Evolutionary conservation across 2,888 invertebrate genomes (phyloP), one percentile per base, ranked within the genome.

Genomic region (Lacanobia wlatinum): DNA sequence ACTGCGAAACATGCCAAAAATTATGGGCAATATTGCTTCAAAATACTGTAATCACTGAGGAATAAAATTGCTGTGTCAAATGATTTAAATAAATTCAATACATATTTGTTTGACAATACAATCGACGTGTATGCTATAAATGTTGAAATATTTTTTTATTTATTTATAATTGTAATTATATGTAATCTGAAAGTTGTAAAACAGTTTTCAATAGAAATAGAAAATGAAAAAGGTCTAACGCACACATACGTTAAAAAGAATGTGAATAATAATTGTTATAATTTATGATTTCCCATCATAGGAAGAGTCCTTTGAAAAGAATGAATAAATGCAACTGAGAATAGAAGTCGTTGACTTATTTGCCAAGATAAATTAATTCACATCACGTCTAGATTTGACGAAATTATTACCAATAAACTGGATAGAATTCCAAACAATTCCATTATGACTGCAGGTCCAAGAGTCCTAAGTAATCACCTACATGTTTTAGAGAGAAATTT

Each of bases 101-200:
- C 48, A 28, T 28, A 28, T 43, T 83, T 83, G 80, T 43, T 83
- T 83, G 80, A 83, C 83, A 83, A 83, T 85, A 83, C 72, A 62
- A 50, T 72, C 34, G 43, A 52, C 21, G 56, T 75, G 56, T 78
- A 65, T 68, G 60, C 48, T 61, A 58, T 55, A 60, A n/a, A 40
- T 82, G 67, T 83, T 67, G n/a, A 71, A 70, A 69, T 83, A 80
- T 28, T 28, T 73, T 72, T 70, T 71, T 28, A 55, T 82, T 62
- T 73, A 76, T 76, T 77, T 77, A 50, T 46, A 69, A 64, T 65
- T 69, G 28, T 64, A 69, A 58, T 52, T 7, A 60, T 28, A 56
- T 55, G 10, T 61, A 58, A 58, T 56, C 9, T 34, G 64, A 65
- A 56, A 18, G 21, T n/a, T 53, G 10, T 56, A 67, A 21, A 71